Conservation (phyloP, 2,797 vertebrate genomes). For the Enteromius radiatus region DNA sequence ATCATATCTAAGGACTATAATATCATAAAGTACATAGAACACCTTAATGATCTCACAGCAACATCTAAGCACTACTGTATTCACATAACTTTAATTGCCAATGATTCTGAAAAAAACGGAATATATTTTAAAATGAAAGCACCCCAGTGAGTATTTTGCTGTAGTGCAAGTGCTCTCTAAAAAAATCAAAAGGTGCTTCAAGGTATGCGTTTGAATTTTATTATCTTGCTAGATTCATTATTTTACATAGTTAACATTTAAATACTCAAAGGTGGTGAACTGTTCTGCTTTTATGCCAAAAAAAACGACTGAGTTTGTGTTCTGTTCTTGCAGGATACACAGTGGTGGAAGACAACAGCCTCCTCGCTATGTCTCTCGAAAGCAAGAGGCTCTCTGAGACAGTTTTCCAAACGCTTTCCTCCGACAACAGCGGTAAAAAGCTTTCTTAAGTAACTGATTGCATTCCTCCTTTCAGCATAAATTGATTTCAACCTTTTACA, state of each 20-base stretch:
- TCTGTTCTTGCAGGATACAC: constrained; percentile 72
- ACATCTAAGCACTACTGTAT: background rate
- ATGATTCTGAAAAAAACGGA: background rate
- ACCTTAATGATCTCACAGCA: background rate
- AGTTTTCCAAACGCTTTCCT: constrained; percentile 74
- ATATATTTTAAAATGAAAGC: background rate
- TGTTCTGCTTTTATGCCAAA: background rate
- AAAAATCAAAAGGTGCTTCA: constrained; percentile 2
- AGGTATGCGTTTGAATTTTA: background rate
- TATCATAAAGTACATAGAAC: background rate
- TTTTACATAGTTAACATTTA: background rate
- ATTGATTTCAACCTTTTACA: constrained; percentile 32
- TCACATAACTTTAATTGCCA: background rate
- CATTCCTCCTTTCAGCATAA: constrained; percentile 2
- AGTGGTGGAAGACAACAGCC: constrained; percentile 81
- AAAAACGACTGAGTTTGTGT: background rate
- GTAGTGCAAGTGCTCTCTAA: background rate
- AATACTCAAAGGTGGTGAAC: background rate
- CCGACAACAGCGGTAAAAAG: constrained; percentile 77
- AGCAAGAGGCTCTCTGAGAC: constrained; percentile 77
- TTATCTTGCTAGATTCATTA: background rate
- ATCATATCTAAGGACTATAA: background rate
- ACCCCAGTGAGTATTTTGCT: background rate
- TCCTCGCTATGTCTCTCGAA: constrained; percentile 73
- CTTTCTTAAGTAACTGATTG: constrained; percentile 22